Conservation (phyloP, 2,888 invertebrate genomes). For the Apodemia mormo region DNA sequence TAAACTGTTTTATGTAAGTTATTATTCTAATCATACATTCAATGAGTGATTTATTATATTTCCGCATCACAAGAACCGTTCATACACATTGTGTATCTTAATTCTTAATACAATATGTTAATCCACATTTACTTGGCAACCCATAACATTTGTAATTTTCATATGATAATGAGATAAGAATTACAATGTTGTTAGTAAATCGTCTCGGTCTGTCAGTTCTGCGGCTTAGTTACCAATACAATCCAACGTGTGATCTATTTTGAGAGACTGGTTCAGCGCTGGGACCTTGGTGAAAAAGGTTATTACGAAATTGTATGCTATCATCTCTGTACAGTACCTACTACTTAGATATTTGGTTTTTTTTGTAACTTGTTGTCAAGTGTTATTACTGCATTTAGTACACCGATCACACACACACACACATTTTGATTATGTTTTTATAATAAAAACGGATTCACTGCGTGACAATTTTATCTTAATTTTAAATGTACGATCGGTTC, state of each 20-base stretch:
- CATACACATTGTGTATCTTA: not conserved
- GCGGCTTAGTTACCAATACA: conserved; percentile 45
- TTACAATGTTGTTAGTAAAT: conserved; percentile 44
- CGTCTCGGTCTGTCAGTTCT: conserved; percentile 57
- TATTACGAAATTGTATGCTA: not conserved
- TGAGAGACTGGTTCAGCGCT: not conserved
- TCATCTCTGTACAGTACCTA: not conserved
- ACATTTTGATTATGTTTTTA: too few relatives aligned
- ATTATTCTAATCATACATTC: not conserved
- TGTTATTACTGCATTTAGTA: not conserved
- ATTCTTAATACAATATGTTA: conserved; percentile 22
- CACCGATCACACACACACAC: not conserved
- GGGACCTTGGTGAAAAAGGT: not conserved
- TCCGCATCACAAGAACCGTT: conserved; percentile 5
- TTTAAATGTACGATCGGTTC: too few relatives aligned
- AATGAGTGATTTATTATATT: conserved; percentile 1
- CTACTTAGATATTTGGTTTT: not conserved
- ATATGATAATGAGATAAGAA: conserved; percentile 47
- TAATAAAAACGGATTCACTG: too few relatives aligned
- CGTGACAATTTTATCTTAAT: too few relatives aligned
- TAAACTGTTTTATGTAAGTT: not conserved
- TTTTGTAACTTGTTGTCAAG: not conserved
- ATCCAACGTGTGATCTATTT: conserved; percentile 45
- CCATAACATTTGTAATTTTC: conserved; percentile 41
- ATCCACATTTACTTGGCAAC: conserved; percentile 30